Base-by-base conservation (phyloP, 2,797 vertebrate genomes). In the Sciaenops ocellatus region DNA sequence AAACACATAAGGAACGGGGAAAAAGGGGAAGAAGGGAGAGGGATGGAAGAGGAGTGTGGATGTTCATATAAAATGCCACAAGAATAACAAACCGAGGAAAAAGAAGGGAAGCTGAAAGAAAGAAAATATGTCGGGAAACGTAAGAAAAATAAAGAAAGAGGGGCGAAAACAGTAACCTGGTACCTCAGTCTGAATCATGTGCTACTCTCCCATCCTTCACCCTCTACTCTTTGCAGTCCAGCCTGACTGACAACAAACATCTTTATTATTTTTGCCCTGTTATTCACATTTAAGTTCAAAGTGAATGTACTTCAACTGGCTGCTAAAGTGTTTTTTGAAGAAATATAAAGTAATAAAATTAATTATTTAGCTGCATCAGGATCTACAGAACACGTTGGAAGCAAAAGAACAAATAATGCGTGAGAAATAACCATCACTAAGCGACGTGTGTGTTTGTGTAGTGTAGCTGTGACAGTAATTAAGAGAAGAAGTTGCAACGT, bases 401-500 rank as follows among this genome's bases (percentile, higher is more conserved):
- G 56, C 22, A 20, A 22, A 55, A 30, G 20, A 63, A 20, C 2
- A 38, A 38, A 38, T 4, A 20, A 5, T 11, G 13, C 9, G 46
- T 12, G 3, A 57, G 5, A 56, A 51, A 26, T 26, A 81, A 81
- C 24, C 18, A 62, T 34, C 59, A 44, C 69, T 13, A 47, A 57
- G 62, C 22, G 34, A 52, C 46, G 56, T 52, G 42, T 42, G 64
- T 51, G 51, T 64, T 28, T 69, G 74, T 62, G 57, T 38, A 46
- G 75, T 38, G 56, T 51, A 64, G 41, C 42, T 64, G 50, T 85
- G 87, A 85, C 78, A 61, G 69, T 90, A 93, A 92, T 93, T 93
- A 93, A 85, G 86, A 87, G 73, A 74, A 92, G 86, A 90, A 86
- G 89, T 74, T 92, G 87, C 89, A 87, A 82, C 83, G 68, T 86